Evolutionary conservation across 2,113 vertebrate species (phyloP).

Genomic region (Xyliphius kryptos): DNA sequence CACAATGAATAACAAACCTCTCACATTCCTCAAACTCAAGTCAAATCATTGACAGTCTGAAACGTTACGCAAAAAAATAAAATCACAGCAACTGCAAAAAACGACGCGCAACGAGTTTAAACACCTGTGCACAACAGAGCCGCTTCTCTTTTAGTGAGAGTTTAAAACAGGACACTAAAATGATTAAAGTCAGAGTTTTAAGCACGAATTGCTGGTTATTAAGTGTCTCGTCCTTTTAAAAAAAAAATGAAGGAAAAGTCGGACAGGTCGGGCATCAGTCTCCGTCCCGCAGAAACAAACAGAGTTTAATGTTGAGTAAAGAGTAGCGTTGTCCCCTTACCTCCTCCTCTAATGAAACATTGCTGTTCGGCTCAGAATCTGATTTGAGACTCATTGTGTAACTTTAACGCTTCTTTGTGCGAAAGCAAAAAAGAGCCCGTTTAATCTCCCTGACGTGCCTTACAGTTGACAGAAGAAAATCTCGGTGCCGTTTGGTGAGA

Average conservation of each 20-base stretch:
- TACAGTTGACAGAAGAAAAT: conserved; percentile 50
- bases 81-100: not conserved
- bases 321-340: conserved; percentile 45
- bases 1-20: conserved; percentile 7
- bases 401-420: conserved; percentile 49
- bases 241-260: not conserved
- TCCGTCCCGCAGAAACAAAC: conserved; percentile 17
- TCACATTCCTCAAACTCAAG: conserved; percentile 5
- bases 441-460: conserved; percentile 46
- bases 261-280: not conserved
- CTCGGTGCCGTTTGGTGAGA: conserved; percentile 51
- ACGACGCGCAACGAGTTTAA: not conserved
- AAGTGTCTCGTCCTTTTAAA: not conserved
- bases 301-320: conserved; percentile 26
- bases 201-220: no score
- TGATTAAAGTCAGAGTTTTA: not conserved
- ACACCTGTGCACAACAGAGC: no score
- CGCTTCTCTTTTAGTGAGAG: no score
- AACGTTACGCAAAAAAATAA: not conserved
- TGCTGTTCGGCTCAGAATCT: conserved; percentile 52
- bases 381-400: conserved; percentile 53
- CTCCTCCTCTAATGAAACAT: conserved; percentile 52
- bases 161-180: no score
- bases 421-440: conserved; percentile 29
- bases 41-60: no score